These are phyloP conservation scores for Microplitis demolitor DNA, from an alignment of 1,140 invertebrate species.

Conservation along the genomic window DNA sequence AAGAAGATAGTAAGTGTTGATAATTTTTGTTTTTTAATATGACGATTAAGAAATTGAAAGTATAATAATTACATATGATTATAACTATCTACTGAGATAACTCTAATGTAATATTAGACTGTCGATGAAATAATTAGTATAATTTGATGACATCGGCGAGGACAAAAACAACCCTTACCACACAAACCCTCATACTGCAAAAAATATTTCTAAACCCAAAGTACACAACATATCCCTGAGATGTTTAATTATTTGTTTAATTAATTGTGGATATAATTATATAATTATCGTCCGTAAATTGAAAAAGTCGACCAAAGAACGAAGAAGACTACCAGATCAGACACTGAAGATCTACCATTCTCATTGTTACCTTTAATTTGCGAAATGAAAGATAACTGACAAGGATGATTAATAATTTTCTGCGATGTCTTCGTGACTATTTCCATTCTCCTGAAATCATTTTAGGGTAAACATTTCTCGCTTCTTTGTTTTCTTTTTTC, in stretches of 20 bases:
- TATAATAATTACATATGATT: too few species aligned
- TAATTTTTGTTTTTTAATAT: background rate
- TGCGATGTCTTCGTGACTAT: constrained; percentile 36
- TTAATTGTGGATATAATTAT: background rate
- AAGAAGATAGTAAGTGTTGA: background rate
- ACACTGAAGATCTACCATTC: constrained; percentile 28
- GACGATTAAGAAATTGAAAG: background rate
- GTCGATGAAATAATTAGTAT: too few species aligned
- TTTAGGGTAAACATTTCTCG: constrained; percentile 28
- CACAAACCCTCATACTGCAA: constrained; percentile 1
- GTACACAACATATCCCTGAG: background rate
- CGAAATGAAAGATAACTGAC: constrained; percentile 38
- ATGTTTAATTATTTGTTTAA: too few species aligned
- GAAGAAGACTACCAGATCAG: constrained; percentile 28
- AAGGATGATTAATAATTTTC: constrained; percentile 42
- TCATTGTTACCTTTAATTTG: constrained; percentile 39
- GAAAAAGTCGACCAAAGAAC: constrained; percentile 27
- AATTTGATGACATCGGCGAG: background rate
- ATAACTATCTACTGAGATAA: too few species aligned
- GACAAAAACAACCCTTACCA: constrained; percentile 6
- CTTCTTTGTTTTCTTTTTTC: background rate
- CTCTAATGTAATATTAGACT: too few species aligned
- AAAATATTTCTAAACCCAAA: background rate
- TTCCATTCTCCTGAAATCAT: constrained; percentile 47
- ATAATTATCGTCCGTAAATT: constrained; percentile 7